A percentile compares a stretch with the other conserved stretches of the same genome.
Evolutionary conservation across 2,888 invertebrate species (phyloP).

Genomic region (Hyles lineata): DNA sequence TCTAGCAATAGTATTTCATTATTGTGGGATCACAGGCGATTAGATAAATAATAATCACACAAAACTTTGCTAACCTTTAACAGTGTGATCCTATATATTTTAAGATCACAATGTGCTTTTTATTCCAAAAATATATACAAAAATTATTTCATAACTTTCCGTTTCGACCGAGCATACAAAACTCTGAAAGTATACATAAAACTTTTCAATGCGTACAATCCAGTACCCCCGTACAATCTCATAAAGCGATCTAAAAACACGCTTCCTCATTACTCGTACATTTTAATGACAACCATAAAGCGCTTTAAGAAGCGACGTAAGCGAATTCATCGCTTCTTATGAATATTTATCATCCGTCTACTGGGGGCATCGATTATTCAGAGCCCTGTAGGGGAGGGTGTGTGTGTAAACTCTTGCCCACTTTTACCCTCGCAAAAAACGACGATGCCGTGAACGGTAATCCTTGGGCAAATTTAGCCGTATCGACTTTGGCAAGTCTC

Average conservation of each 20-base stretch:
- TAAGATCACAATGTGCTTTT: too few relatives aligned
- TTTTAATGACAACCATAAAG: conserved; percentile 18
- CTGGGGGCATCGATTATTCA: conserved; percentile 16
- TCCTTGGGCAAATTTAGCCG: conserved; percentile 10
- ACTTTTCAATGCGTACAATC: background rate
- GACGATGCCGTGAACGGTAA: conserved; percentile 13
- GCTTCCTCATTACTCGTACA: conserved; percentile 19
- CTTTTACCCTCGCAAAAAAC: conserved; percentile 21
- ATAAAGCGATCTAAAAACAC: conserved; percentile 10
- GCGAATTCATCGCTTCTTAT: conserved; percentile 20
- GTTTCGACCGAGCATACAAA: background rate
- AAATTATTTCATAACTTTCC: too few relatives aligned
- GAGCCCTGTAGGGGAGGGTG: background rate
- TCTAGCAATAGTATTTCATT: too few relatives aligned
- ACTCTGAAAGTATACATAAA: background rate
- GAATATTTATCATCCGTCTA: conserved; percentile 22
- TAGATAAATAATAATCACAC: too few relatives aligned
- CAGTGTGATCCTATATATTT: too few relatives aligned
- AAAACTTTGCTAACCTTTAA: too few relatives aligned
- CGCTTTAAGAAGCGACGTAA: conserved; percentile 22
- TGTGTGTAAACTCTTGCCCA: conserved; percentile 16
- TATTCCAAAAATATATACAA: too few relatives aligned
- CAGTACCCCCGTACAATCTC: background rate
- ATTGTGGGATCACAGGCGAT: too few relatives aligned
- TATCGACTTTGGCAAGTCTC: conserved; percentile 14